These are phyloP conservation scores for Eupeodes corollae DNA, from an alignment of 1,140 invertebrate genomes.

Conservation along the genomic window DNA sequence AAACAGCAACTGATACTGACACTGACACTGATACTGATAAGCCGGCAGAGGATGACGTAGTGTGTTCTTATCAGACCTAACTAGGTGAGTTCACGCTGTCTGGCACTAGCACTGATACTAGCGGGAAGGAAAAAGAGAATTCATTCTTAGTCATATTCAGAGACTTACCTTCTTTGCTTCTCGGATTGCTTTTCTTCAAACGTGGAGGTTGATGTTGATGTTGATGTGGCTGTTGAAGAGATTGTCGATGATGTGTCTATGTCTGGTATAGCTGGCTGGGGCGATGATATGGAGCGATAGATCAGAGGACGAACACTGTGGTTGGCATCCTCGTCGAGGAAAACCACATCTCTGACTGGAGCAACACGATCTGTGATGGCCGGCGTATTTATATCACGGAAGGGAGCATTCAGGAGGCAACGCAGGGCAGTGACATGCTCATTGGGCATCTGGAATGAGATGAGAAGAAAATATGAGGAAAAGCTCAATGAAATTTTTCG, in stretches of 20 bases:
- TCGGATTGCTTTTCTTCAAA: too few species aligned
- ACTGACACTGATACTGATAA: too few species aligned
- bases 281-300: constrained; percentile 22
- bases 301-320: constrained; percentile 25
- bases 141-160: too few species aligned
- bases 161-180: too few species aligned
- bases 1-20: too few species aligned
- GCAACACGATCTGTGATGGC: constrained; percentile 25
- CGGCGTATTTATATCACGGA: constrained; percentile 26
- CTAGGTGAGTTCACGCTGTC: too few species aligned
- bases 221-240: too few species aligned
- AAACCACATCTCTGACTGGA: constrained; percentile 30
- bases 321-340: constrained; percentile 24
- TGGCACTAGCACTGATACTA: too few species aligned
- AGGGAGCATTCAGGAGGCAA: constrained; percentile 27
- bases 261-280: not conserved
- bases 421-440: constrained; percentile 24
- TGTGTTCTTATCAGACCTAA: too few species aligned
- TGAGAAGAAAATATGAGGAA: not conserved
- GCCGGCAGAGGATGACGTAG: too few species aligned
- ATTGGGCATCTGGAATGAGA: constrained; percentile 17
- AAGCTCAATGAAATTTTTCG: not conserved
- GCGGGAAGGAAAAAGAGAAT: too few species aligned
- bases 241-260: not conserved
- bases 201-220: too few species aligned